Evolutionary conservation across 2,888 invertebrate species (phyloP).

Genomic region (Eupithecia dodoneata): DNA sequence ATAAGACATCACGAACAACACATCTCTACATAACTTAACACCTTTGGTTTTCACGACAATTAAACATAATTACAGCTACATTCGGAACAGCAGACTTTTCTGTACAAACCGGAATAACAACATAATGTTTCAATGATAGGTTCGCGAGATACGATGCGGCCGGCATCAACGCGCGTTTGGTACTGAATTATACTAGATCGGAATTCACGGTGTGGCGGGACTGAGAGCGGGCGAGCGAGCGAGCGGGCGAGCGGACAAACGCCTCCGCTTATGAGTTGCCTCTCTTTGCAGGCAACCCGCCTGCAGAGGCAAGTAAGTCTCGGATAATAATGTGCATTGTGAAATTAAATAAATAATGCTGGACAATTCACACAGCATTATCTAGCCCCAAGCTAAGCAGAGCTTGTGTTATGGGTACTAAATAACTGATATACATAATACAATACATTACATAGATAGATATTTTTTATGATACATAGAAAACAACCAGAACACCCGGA

Average conservation of each 20-base stretch:
- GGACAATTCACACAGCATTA: too few relatives aligned
- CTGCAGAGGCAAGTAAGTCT: too few relatives aligned
- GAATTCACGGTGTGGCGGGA: neutral
- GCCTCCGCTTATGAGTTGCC: neutral
- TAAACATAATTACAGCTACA: neutral
- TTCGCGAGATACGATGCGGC: neutral
- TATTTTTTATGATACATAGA: too few relatives aligned
- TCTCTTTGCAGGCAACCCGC: too few relatives aligned
- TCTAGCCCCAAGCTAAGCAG: too few relatives aligned
- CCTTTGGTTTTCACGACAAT: neutral
- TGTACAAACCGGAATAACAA: neutral
- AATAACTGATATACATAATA: too few relatives aligned
- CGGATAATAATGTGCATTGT: too few relatives aligned
- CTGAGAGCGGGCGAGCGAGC: neutral
- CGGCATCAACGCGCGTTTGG: neutral
- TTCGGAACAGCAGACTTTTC: neutral
- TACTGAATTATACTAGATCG: slow-evolving; percentile 1
- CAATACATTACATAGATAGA: too few relatives aligned
- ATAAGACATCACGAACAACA: too few relatives aligned
- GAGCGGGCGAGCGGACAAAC: neutral
- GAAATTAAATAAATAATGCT: too few relatives aligned
- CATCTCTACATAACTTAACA: neutral
- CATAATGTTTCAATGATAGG: neutral
- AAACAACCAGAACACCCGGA: too few relatives aligned
- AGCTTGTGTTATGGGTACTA: too few relatives aligned